phyloP scores from a whole-genome alignment of 2,797 vertebrate genomes.

The Euphonia xanthogaster region DNA sequence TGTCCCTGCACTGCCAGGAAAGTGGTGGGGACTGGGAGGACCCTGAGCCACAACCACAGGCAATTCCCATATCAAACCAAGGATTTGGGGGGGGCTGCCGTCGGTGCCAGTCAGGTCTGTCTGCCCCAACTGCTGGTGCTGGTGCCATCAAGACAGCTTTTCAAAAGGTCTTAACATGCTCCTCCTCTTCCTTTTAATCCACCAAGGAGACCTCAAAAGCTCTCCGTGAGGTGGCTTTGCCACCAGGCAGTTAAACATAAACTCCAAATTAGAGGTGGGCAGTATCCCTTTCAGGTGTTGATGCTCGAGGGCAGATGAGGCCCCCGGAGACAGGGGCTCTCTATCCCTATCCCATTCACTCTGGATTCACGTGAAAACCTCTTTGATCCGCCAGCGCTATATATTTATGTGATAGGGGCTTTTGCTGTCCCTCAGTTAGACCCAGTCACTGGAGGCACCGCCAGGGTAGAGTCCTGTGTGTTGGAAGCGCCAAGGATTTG shows the following conservation, averaged over 20 bases:
- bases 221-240: neutral
- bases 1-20: neutral
- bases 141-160: neutral
- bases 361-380: neutral
- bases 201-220: neutral
- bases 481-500: neutral
- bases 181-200: neutral
- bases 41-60: neutral
- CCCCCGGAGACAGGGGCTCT: neutral
- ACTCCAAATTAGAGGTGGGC: neutral
- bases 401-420: neutral
- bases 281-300: neutral
- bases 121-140: neutral
- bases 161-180: neutral
- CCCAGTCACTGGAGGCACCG: neutral
- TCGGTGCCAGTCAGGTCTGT: fast-evolving
- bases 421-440: neutral
- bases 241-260: neutral
- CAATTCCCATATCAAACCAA: neutral
- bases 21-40: fast-evolving
- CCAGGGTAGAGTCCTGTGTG: neutral
- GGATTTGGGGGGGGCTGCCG: neutral
- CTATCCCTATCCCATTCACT: neutral
- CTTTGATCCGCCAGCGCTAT: neutral
- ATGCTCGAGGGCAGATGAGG: neutral